phyloP scores from a whole-genome alignment of 1,140 invertebrate genomes.

The Brachionus asplanchnoidis region DNA sequence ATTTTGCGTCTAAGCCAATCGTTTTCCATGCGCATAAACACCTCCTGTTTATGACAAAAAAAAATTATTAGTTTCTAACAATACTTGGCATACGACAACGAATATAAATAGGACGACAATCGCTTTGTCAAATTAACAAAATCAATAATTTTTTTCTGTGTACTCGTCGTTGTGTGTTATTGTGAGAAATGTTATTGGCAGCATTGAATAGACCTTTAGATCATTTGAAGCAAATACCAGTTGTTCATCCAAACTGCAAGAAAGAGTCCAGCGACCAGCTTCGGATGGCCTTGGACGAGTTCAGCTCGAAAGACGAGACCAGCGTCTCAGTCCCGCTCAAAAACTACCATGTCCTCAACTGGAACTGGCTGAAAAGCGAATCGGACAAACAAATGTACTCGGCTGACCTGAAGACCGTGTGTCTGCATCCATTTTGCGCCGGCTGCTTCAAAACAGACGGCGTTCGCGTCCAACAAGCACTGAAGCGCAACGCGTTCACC shows the following conservation, averaged over 20 bases:
- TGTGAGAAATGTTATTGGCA: not conserved
- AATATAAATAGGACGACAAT: not conserved
- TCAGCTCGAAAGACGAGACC: not conserved
- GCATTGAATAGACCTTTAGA: constrained; percentile 7
- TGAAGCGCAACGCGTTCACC: not conserved
- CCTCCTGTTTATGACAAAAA: not conserved
- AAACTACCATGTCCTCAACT: not conserved
- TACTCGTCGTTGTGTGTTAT: not conserved
- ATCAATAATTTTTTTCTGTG: not conserved
- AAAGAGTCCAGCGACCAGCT: not conserved
- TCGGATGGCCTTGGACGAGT: not conserved
- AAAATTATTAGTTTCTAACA: not conserved
- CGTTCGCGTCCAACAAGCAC: not conserved
- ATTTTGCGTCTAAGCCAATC: not conserved
- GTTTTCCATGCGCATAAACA: not conserved
- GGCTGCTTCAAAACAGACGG: constrained; percentile 35
- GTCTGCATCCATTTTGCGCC: constrained; percentile 8
- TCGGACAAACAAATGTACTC: constrained; percentile 30
- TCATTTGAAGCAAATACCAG: constrained; percentile 7
- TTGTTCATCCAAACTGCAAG: not conserved
- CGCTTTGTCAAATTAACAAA: not conserved
- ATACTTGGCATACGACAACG: not conserved
- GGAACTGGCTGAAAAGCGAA: not conserved
- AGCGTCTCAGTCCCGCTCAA: not conserved
- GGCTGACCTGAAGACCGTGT: not conserved